Conservation (phyloP, 2,888 invertebrate species). For the Phyllotreta cruciferae region DNA sequence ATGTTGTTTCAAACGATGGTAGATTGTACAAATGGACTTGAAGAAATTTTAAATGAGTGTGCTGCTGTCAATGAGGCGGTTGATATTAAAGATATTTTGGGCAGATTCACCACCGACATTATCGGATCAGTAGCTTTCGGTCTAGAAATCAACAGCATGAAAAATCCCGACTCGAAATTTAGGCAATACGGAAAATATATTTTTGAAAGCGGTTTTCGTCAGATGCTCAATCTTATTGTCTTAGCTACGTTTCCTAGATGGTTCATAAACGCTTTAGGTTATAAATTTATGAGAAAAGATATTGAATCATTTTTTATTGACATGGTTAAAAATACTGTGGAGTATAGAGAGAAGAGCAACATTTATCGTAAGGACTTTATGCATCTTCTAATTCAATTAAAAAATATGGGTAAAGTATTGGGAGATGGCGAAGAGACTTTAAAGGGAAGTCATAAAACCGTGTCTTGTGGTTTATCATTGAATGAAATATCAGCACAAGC, state of each 20-base stretch:
- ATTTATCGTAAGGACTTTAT: slow-evolving; percentile 59
- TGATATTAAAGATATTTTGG: slow-evolving; percentile 60
- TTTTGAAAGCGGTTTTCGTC: neutral
- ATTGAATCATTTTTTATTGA: slow-evolving; percentile 59
- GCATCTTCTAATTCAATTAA: slow-evolving; percentile 62
- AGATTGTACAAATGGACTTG: slow-evolving; percentile 55
- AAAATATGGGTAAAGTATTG: slow-evolving; percentile 52
- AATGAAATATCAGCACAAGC: slow-evolving; percentile 33
- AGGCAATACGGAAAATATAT: slow-evolving; percentile 41
- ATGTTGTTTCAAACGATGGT: slow-evolving; percentile 68
- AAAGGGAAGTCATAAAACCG: slow-evolving; percentile 16
- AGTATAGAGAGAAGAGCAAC: slow-evolving; percentile 4
- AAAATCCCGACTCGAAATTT: slow-evolving; percentile 63
- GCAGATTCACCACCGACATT: slow-evolving; percentile 66
- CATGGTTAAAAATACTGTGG: slow-evolving; percentile 48
- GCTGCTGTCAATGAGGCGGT: slow-evolving; percentile 30
- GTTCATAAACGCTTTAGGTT: slow-evolving; percentile 12
- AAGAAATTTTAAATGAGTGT: slow-evolving; percentile 35
- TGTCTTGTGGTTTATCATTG: neutral
- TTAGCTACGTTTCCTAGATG: neutral
- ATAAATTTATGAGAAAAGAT: slow-evolving; percentile 41
- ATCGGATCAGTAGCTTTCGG: slow-evolving; percentile 67
- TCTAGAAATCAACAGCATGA: slow-evolving; percentile 64
- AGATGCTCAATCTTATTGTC: neutral
- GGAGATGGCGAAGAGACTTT: slow-evolving; percentile 48